Base-by-base conservation (phyloP, 2,888 invertebrate genomes). In the Heliconius cydno region DNA sequence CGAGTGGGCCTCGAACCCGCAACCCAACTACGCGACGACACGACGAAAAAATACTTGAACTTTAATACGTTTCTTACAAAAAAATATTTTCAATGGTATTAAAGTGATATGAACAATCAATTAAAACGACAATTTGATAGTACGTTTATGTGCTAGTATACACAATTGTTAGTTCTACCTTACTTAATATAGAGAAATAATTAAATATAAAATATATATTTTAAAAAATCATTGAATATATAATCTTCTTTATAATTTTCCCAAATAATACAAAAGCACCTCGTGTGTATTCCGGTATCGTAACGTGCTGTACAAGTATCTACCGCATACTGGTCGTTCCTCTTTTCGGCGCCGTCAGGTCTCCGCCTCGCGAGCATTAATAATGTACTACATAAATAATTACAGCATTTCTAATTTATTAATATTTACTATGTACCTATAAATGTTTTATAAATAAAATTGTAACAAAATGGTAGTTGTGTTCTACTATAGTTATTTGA, bases 241-340 rank as follows among this genome's bases (percentile, higher is more conserved):
- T 34, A 34, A 34, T 34, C 5, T 34, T 34, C 34, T 34, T 52
- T 19, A 63, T 65, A 28, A 28, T 65, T 1, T 65, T 65, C 0
- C 2, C 0, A 15, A n/a, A 15, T 70, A 3, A 41, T 25, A 15
- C 41, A 82, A 80, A 85, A 79, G 46, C 86, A 81, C 80, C 80
- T 83, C 80, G 88, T 90, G 84, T 88, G 83, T 34, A 34, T n/a
- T n/a, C 25, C 25, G 38, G 34, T 22, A 22, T 77, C 28, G 41
- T 79, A 71, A 66, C 65, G 74, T 77, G 25, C 70, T 41, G 15
- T 41, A 46, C 41, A 25, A 70, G 79, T 81, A 82, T 82, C 84
- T 85, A 87, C 88, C 90, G 91, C 90, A 85, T 88, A 88, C 88
- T 92, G 92, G 91, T 90, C 92, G 89, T 92, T 92, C 90, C 91